Evolutionary conservation across 2,888 invertebrate genomes (phyloP), one percentile per base, ranked within the genome.

Genomic region (Cataglyphis cursor): DNA sequence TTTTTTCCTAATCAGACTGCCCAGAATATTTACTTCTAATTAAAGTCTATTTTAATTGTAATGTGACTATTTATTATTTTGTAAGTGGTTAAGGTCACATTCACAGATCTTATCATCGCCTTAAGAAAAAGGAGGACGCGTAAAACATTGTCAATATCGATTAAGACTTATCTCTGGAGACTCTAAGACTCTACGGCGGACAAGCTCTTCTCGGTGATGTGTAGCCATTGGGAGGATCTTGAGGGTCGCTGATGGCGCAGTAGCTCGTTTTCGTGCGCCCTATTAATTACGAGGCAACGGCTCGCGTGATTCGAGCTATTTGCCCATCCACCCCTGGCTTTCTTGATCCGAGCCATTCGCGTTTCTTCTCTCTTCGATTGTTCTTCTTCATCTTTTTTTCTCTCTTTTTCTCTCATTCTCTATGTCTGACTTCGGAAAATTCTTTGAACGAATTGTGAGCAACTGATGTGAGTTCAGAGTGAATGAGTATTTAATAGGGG

Each of bases 261-360:
- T 73, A 65, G 68, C 86, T 81, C 76, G 84, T 89, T 87, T 84
- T 91, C 91, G 88, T 90, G 90, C 89, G 85, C 88, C 88, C 90
- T 92, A 93, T 92, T 93, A 94, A 94, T 93, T 93, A 94, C 91
- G 90, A 90, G 88, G 89, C 89, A 91, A 88, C 89, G 87, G 90
- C 87, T 93, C 90, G 93, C 92, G 93, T 92, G 93, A 92, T 91
- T 90, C 91, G 81, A 90, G 90, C 92, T 92, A 93, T 93, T 92
- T 89, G 81, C 91, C 88, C 90, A 84, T 87, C 85, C 68, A 76
- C 81, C 81, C 68, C 28, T 70, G 57, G 62, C 76, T 84, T 85
- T 88, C 88, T 88, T 84, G 82, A 68, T 75, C 74, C 66, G 84
- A 83, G 82, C 84, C 72, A 78, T 80, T 82, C 81, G 84, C 82